Base-by-base conservation (phyloP, 2,797 vertebrate genomes). In the Diglossa cyanea region DNA sequence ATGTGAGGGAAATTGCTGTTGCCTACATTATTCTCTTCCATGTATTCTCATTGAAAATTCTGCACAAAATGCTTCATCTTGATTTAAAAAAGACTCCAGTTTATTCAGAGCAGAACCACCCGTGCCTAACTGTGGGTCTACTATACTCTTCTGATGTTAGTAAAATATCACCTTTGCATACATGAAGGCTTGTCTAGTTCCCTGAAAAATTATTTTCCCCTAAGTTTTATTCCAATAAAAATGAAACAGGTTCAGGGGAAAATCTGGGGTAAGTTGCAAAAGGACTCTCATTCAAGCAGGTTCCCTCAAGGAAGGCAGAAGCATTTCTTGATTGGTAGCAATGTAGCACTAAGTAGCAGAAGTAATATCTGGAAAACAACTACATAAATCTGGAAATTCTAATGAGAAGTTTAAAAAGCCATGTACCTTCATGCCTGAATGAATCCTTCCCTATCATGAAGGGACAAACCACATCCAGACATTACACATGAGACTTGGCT, bases 211-310 rank as follows among this genome's bases (percentile, higher is more conserved):
- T 57, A 10, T 28, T 77, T 88, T 68, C 19, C 39, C 4, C 1
- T 5, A 55, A 39, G 10, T 54, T 67, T 76, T 74, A 78, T 10
- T 44, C 15, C 28, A 48, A 48, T 6, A 45, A 68, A 80, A 87
- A 63, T 48, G 30, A 67, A 90, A 67, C 15, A 3, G 42, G 65
- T 57, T 44, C 1, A 0, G n/a, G 10, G 28, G 4, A 79, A 86
- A 66, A 61, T 25, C 17, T 48, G 4, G 10, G 9, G 2, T 25
- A 72, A 63, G 60, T 5, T 87, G 40, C 71, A 76, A 47, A 72
- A 78, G 19, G 5, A 50, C 14, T 53, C 1, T 1, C 42, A 75
- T 31, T 6, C 0, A 1, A 58, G 33, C 17, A 76, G 26, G 35
- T 54, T 40, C 63, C 39, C 31, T 71, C 28, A 53, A 66, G 30